Conservation (phyloP, 2,888 invertebrate genomes). For the Brachynemurus nebulosus region DNA sequence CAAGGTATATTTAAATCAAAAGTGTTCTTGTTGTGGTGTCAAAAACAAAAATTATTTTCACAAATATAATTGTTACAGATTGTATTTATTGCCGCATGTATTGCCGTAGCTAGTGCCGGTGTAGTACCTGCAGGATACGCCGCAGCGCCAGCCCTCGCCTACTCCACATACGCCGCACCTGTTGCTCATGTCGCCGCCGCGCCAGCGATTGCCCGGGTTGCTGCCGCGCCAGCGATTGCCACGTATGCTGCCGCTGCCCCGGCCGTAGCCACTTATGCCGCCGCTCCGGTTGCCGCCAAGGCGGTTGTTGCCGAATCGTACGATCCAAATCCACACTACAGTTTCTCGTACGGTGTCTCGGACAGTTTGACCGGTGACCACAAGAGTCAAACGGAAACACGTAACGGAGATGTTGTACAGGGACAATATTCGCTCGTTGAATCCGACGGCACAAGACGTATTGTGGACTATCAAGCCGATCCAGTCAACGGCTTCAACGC, state of each 20-base stretch:
- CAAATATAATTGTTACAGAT: slow-evolving; percentile 22
- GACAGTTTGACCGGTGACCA: slow-evolving; percentile 39
- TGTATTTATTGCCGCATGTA: slow-evolving; percentile 20
- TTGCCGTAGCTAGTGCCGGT: slow-evolving; percentile 20
- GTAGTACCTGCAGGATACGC: slow-evolving; percentile 11
- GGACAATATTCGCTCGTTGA: slow-evolving; percentile 40
- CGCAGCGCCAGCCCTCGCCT: slow-evolving; percentile 3
- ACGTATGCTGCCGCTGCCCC: not conserved
- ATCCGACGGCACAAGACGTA: slow-evolving; percentile 39
- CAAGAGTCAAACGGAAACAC: slow-evolving; percentile 39
- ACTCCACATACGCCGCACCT: slow-evolving; percentile 2
- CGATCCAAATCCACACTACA: slow-evolving; percentile 41
- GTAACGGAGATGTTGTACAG: slow-evolving; percentile 39
- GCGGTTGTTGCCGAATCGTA: slow-evolving; percentile 28
- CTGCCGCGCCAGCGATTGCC: slow-evolving; percentile 4
- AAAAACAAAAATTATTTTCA: no score
- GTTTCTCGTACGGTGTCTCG: slow-evolving; percentile 39
- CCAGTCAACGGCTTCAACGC: slow-evolving; percentile 44
- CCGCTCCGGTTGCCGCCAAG: slow-evolving; percentile 19
- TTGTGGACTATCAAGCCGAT: slow-evolving; percentile 42
- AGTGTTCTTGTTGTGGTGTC: not conserved
- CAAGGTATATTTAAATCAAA: no score
- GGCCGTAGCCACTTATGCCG: slow-evolving; percentile 5
- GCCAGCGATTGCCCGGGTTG: not conserved
- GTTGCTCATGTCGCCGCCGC: no score